Percentiles rank a stretch among this genome's conserved stretches.
Conservation (phyloP, 2,888 invertebrate genomes). For the Parochlus steinenii region DNA sequence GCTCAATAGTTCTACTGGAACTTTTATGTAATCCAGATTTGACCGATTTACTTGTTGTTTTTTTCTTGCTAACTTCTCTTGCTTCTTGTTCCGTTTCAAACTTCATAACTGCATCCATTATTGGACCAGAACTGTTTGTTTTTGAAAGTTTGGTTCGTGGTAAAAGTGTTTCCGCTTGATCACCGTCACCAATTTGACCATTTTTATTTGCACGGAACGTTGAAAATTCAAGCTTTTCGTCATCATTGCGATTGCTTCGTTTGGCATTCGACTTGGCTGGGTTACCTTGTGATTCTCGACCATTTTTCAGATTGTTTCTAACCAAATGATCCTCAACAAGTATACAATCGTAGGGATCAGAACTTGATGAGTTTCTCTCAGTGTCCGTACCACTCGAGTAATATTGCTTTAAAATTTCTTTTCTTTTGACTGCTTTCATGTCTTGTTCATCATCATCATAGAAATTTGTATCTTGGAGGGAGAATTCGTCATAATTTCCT, state of each 20-base stretch:
- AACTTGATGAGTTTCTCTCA: constrained; percentile 48
- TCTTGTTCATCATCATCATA: constrained; percentile 47
- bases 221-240: constrained; percentile 34
- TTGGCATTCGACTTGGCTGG: constrained; percentile 29
- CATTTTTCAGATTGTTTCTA: constrained; percentile 26
- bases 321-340: constrained; percentile 61
- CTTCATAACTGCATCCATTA: constrained; percentile 19
- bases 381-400: constrained; percentile 44
- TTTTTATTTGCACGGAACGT: constrained; percentile 31
- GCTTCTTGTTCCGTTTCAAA: constrained; percentile 17
- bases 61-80: constrained; percentile 13
- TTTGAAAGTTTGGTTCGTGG: constrained; percentile 55
- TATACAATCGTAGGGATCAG: constrained; percentile 64
- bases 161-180: constrained; percentile 27
- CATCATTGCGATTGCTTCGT: constrained; percentile 27
- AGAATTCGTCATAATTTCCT: constrained; percentile 23
- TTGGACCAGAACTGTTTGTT: constrained; percentile 30
- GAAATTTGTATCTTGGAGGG: constrained; percentile 42
- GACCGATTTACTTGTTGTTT: constrained; percentile 24
- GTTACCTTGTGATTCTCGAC: constrained; percentile 18
- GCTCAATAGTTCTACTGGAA: too few species aligned
- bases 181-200: constrained; percentile 29
- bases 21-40: too few species aligned
- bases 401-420: constrained; percentile 56
- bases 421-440: constrained; percentile 54